Conservation (phyloP, 2,113 vertebrate species). For the Muscicapa adusta region DNA sequence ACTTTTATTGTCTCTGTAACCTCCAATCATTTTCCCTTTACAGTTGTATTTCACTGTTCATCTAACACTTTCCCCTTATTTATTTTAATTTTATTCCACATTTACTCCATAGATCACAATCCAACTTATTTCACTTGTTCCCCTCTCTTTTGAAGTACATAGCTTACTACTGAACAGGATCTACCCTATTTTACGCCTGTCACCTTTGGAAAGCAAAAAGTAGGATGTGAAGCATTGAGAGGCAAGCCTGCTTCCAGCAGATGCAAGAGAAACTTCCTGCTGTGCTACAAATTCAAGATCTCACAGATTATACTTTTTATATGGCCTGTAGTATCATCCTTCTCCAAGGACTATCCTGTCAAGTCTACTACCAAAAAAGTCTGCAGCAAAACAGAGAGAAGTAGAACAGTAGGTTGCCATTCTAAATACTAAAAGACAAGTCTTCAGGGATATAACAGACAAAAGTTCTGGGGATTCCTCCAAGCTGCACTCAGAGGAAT, state of each 20-base stretch:
- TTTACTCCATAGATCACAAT: neutral
- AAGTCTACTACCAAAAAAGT: neutral
- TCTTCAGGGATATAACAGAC: neutral
- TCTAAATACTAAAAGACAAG: neutral
- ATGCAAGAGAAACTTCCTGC: neutral
- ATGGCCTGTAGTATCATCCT: neutral
- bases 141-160: neutral
- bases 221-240: neutral
- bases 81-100: neutral
- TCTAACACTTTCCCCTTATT: neutral
- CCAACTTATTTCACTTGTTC: neutral
- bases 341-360: neutral
- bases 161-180: neutral
- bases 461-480: neutral
- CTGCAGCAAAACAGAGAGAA: neutral
- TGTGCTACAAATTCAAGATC: neutral
- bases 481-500: neutral
- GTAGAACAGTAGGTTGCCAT: neutral
- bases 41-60: neutral
- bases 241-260: neutral
- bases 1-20: neutral
- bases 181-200: neutral
- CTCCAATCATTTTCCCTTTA: neutral
- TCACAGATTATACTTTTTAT: neutral
- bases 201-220: neutral